Evolutionary conservation across 2,797 vertebrate genomes (phyloP), one percentile per base, ranked within the genome.

Genomic region (Arctocebus calabarensis): DNA sequence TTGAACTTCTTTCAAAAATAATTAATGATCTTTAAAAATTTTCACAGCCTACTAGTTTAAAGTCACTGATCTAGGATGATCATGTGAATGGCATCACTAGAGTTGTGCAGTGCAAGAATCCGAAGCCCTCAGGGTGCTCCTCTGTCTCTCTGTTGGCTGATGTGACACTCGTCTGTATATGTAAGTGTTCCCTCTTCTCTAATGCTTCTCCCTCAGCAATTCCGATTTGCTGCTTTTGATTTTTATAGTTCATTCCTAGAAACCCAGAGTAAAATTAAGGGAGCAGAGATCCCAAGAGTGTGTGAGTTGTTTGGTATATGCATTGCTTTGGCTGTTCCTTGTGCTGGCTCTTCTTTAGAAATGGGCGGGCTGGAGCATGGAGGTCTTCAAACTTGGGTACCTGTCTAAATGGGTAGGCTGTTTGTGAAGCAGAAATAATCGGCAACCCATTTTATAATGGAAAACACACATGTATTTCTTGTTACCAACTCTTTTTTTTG

Each of bases 311-410:
- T 93, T 73, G 94, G 57, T 62, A n/a, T 34, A 8, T 11, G n/a
- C 37, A 79, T 84, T 94, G 64, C 64, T 96, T 68, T 89, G 20
- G 23, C 64, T 84, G 52, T 27, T 86, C 34, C 92, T 90, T 55
- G 27, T 48, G 25, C 48, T 48, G 57, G 37, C 17, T 83, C n/a
- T 77, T 29, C 74, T 61, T 62, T 52, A 22, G 34, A 88, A 19
- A 29, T 88, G 64, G 55, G 43, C 37, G 85, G 57, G 57, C 32
- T 59, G 1, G n/a, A 64, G 12, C 40, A 57, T 27, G 25, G 68
- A 13, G 16, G 29, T 68, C 52, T 22, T 88, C 22, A 85, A 12
- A 91, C 40, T 37, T 86, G 43, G 73, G 11, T 61, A 12, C 40
- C 2, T 84, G 34, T n/a, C 70, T 43, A 84, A 90, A 87, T 7